Conservation (phyloP, 2,888 invertebrate genomes). For the Ornithoptera priamus region DNA sequence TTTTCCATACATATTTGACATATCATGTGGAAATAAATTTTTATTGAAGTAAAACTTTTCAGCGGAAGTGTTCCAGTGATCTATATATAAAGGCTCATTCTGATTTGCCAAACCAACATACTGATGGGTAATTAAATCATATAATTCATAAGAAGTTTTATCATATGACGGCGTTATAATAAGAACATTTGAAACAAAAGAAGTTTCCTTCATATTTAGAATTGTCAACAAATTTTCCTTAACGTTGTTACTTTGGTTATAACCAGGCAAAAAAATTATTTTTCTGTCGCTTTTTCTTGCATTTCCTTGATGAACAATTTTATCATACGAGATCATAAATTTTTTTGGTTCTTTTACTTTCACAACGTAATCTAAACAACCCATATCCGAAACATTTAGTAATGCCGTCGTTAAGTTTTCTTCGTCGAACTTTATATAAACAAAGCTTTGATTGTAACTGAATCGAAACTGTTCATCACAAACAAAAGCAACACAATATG, state of each 20-base stretch:
- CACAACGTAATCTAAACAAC: constrained; percentile 73
- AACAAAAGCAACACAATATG: constrained; percentile 61
- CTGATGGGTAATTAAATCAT: constrained; percentile 64
- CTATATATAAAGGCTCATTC: constrained; percentile 52
- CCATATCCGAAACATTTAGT: constrained; percentile 60
- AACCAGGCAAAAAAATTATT: constrained; percentile 60
- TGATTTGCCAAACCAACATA: constrained; percentile 55
- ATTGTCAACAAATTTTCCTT: constrained; percentile 41
- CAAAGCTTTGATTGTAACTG: constrained; percentile 41
- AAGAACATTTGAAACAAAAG: constrained; percentile 60
- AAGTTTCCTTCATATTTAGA: constrained; percentile 52
- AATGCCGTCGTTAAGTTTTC: constrained; percentile 46
- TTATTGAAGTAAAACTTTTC: constrained; percentile 49
- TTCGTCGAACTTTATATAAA: constrained; percentile 44
- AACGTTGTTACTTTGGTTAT: constrained; percentile 34
- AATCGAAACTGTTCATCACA: constrained; percentile 49
- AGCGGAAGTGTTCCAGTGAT: constrained; percentile 64
- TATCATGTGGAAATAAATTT: constrained; percentile 73
- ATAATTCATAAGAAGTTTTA: constrained; percentile 43
- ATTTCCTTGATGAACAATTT: constrained; percentile 55
- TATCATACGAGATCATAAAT: constrained; percentile 65
- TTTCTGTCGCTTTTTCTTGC: constrained; percentile 69
- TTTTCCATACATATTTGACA: constrained; percentile 69
- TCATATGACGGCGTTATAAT: constrained; percentile 45
- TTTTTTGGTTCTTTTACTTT: constrained; percentile 52